Evolutionary conservation across 2,113 vertebrate species (phyloP), one percentile per base, ranked within the genome.

Genomic region (Platycercus adscitus): DNA sequence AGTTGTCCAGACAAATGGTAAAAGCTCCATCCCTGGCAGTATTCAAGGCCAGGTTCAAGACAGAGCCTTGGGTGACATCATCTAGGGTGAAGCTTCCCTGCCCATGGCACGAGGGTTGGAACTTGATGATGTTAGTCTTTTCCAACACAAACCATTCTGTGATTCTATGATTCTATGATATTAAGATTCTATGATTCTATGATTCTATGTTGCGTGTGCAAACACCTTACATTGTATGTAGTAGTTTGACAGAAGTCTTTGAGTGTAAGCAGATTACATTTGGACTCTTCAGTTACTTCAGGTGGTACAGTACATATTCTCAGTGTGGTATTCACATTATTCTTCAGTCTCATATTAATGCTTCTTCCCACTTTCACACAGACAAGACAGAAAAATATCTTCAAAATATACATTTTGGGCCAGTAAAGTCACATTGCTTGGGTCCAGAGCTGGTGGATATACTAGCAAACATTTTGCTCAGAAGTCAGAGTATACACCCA

Each of bases 141-240:
- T n/a, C 33, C 56, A 58, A 23, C 6, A 9, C 56, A 58, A 58
- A 58, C 56, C 9, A 10, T 58, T 14, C 20, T 23, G 7, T 58
- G 55, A 33, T 37, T 37, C 37, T 37, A 37, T 37, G 37, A 23
- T 58, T 14, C 20, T 23, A 10, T 58, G n/a, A n/a, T n/a, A n/a
- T n/a, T n/a, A n/a, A n/a, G n/a, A n/a, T n/a, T n/a, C n/a, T n/a
- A n/a, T n/a, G n/a, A n/a, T 33, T 33, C 18, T 33, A 56, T 33
- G 55, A 56, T 23, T 58, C 33, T 7, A 46, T 37, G 9, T 43
- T 44, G 35, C 56, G 44, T 26, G n/a, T 24, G 17, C 2, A 1
- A 20, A 33, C 0, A 3, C 43, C 29, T 53, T 60, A 39, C 12
- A 18, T n/a, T 1, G 1, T 28, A 31, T 7, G 5, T 16, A 69